Base-by-base conservation (phyloP, 2,113 vertebrate genomes). In the Paracyprichromis sp. region DNA sequence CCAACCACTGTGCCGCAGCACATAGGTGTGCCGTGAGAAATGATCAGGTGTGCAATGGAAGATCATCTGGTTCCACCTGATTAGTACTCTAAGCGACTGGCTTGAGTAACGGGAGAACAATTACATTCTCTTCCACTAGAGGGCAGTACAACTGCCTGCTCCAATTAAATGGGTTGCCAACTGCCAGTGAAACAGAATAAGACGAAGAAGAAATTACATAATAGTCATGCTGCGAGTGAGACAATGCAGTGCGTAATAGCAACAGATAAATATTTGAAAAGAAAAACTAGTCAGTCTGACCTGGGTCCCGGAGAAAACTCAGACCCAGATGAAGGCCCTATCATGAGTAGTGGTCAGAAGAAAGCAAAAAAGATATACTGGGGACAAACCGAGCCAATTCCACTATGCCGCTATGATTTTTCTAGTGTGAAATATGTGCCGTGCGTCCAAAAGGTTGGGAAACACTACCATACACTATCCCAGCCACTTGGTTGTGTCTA, bases 311-410 rank as follows among this genome's bases (percentile, higher is more conserved):
- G 13, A 57, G 56, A 57, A 29, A 29, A 29, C 24, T 57, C 56
- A 0, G 56, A 16, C 56, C 56, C 56, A 8, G 56, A 57, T 57
- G 13, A 29, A 16, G 24, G 56, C 56, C 56, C 13, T 57, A 57
- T 29, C 56, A 29, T 16, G 56, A 57, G 24, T 57, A 16, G 13
- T 29, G 13, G 24, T 29, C 24, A 5, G 56, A 57, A 57, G 7
- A 57, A 57, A 57, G 24, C 56, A 57, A 29, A 14, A 16, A 57
- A 29, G 54, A 57, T 29, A 57, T 57, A 31, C 56, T 31, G 26
- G 5, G 8, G 0, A 59, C 56, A 59, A 59, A 59, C 8, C 0
- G 3, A 59, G 56, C 14, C 56, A 59, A 1, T 59, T 59, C 56
- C 26, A 31, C 26, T 29, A 29, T 59, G 13, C 13, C 0, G 0